phyloP scores from a whole-genome alignment of 2,888 invertebrate species.

The Cephalotes varians region DNA sequence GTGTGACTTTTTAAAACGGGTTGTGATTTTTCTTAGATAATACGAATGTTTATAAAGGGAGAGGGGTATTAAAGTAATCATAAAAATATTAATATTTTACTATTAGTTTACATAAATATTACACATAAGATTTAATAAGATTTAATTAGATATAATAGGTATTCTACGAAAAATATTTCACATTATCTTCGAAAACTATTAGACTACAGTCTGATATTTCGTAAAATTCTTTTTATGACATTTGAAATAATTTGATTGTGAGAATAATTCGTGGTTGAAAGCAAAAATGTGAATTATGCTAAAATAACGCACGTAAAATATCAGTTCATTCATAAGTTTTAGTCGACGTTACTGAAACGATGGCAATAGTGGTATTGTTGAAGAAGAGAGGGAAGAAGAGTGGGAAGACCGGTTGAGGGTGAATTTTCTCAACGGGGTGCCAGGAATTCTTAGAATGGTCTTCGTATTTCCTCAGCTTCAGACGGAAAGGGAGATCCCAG shows the following conservation, averaged over 20 bases:
- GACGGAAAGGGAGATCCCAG: slow-evolving; percentile 68
- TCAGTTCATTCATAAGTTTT: slow-evolving; percentile 5
- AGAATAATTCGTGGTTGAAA: not conserved
- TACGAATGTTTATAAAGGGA: not conserved
- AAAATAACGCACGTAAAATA: not conserved
- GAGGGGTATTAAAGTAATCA: not conserved
- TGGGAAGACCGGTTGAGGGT: slow-evolving; percentile 66
- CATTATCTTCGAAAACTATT: too few relatives aligned
- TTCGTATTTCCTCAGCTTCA: slow-evolving; percentile 74
- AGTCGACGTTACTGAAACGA: not conserved
- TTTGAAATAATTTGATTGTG: not conserved
- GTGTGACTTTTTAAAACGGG: not conserved
- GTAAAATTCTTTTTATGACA: not conserved
- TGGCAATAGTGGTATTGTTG: not conserved
- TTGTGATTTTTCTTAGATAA: not conserved
- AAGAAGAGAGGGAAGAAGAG: not conserved
- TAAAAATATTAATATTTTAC: not conserved
- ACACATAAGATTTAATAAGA: too few relatives aligned
- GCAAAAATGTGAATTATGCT: not conserved
- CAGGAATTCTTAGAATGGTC: slow-evolving; percentile 79
- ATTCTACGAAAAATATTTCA: too few relatives aligned
- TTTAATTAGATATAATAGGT: too few relatives aligned
- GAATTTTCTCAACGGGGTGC: slow-evolving; percentile 76
- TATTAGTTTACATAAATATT: too few relatives aligned
- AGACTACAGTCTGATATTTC: not conserved